phyloP scores from a whole-genome alignment of 2,888 invertebrate genomes.

The Caenorhabditis japonica region DNA sequence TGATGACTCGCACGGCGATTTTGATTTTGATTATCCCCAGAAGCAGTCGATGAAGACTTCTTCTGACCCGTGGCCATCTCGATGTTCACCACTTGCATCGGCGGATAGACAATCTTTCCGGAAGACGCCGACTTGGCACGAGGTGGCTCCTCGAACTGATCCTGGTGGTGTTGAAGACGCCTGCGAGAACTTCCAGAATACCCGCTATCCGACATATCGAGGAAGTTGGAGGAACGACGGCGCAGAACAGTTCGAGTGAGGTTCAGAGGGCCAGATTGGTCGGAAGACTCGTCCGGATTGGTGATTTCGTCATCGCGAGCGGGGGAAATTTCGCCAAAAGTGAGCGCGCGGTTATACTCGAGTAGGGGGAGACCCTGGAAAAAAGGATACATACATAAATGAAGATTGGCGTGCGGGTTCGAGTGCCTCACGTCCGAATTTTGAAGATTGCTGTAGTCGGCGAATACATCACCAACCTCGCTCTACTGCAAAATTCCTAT shows the following conservation, averaged over 20 bases:
- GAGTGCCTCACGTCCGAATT: too few relatives aligned
- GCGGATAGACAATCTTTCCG: constrained; percentile 34
- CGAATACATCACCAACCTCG: too few relatives aligned
- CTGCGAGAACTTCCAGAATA: not conserved
- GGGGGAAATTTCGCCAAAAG: constrained; percentile 59
- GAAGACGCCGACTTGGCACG: not conserved
- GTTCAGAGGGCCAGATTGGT: constrained; percentile 11
- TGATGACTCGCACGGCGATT: not conserved
- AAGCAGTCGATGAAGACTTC: not conserved
- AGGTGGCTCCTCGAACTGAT: not conserved
- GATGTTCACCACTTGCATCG: constrained; percentile 54
- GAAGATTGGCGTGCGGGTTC: too few relatives aligned
- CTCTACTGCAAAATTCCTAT: too few relatives aligned
- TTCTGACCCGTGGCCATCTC: constrained; percentile 49
- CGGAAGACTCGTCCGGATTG: constrained; percentile 47
- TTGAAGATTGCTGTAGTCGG: too few relatives aligned
- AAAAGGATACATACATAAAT: too few relatives aligned
- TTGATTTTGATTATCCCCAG: not conserved
- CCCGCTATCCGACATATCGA: constrained; percentile 27
- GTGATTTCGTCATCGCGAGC: constrained; percentile 63
- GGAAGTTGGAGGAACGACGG: constrained; percentile 6
- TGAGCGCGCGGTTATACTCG: constrained; percentile 61
- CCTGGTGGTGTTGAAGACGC: not conserved
- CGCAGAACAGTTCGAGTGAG: constrained; percentile 10
- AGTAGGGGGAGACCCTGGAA: constrained; percentile 63